Percentiles rank a stretch among this genome's conserved stretches.
Conservation (phyloP, 2,797 vertebrate species). For the Semaprochilodus insignis region DNA sequence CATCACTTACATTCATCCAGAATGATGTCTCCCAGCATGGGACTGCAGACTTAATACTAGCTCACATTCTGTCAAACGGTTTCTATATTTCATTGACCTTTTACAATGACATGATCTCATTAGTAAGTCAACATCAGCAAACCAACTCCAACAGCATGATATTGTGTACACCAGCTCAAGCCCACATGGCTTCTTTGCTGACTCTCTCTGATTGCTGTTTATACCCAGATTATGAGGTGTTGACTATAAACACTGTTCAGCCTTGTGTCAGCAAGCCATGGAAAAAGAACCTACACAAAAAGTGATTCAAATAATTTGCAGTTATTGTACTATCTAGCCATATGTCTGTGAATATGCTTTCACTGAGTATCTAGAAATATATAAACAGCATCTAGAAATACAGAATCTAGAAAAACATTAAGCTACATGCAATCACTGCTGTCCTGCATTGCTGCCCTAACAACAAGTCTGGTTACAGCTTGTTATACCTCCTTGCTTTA, state of each 20-base stretch:
- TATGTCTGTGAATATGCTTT: too few relatives aligned
- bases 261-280: background rate
- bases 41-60: slow-evolving; percentile 4
- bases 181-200: slow-evolving; percentile 2
- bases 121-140: background rate
- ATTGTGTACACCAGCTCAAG: background rate
- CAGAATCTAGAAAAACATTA: background rate
- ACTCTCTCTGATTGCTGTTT: slow-evolving; percentile 25
- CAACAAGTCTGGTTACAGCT: background rate
- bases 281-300: background rate
- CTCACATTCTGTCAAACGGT: background rate
- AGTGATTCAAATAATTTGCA: background rate
- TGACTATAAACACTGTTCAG: slow-evolving; percentile 46
- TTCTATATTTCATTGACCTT: background rate
- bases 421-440: background rate
- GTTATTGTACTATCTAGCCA: too few relatives aligned
- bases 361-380: too few relatives aligned
- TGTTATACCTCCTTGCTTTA: slow-evolving; percentile 19
- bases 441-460: slow-evolving; percentile 10
- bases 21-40: background rate
- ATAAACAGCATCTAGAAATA: background rate
- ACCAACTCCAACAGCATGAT: background rate
- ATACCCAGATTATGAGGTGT: slow-evolving; percentile 28
- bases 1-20: slow-evolving; percentile 20
- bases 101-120: background rate